Evolutionary conservation across 1,140 invertebrate genomes (phyloP).

Genomic region (Zaprionus kolodkinae): DNA sequence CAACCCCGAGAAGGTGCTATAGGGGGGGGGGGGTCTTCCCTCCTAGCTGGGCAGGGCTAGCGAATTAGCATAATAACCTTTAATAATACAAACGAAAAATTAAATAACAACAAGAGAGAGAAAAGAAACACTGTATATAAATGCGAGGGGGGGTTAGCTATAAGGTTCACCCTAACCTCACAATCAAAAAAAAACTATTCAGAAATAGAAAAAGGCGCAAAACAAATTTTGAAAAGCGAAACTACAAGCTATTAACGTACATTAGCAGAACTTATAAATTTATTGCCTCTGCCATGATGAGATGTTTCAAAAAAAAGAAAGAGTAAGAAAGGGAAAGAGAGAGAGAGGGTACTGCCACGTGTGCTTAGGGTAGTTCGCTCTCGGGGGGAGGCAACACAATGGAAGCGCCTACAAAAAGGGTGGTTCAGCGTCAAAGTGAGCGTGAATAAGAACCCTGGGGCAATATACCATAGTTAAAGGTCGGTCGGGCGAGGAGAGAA

Average conservation of each 20-base stretch:
- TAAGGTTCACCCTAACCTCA: too few species aligned
- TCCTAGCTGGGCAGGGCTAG: constrained; percentile 8
- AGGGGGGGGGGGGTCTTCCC: too few species aligned
- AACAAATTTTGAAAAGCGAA: constrained; percentile 50
- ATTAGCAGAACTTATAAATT: constrained; percentile 79
- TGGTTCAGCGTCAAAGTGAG: constrained; percentile 68
- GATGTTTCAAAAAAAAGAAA: constrained; percentile 31
- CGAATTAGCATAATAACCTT: constrained; percentile 78
- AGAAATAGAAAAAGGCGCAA: constrained; percentile 12
- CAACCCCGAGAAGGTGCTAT: background rate
- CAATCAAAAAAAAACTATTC: background rate
- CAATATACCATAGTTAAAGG: constrained; percentile 21
- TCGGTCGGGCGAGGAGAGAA: background rate
- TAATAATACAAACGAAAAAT: constrained; percentile 81
- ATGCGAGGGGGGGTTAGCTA: constrained; percentile 43
- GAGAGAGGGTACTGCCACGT: background rate
- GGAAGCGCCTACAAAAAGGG: constrained; percentile 24
- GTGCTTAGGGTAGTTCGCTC: constrained; percentile 21
- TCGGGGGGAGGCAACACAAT: constrained; percentile 27
- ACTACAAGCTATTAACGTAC: constrained; percentile 81
- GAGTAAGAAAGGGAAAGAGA: background rate
- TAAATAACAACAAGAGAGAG: constrained; percentile 71
- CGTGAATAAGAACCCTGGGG: constrained; percentile 47
- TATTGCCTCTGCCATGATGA: constrained; percentile 61
- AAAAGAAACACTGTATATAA: constrained; percentile 11